Percentiles rank a stretch among this genome's conserved stretches.
phyloP scores from a whole-genome alignment of 2,797 vertebrate species.

The Odontamblyopus rebecca region DNA sequence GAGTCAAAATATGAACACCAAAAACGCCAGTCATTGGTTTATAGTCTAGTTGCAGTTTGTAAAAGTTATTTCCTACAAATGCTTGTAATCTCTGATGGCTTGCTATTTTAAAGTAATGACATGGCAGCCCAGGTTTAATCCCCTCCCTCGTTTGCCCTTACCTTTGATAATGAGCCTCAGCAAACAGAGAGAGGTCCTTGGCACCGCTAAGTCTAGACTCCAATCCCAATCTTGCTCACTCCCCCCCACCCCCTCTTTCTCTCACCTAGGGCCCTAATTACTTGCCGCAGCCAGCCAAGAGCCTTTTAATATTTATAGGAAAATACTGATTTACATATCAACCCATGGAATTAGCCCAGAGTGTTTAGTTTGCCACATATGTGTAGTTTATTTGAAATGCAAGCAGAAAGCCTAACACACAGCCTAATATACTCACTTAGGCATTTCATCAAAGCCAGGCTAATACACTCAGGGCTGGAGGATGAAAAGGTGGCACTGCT shows the following conservation, averaged over 20 bases:
- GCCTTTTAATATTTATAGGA: slow-evolving; percentile 72
- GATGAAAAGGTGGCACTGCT: slow-evolving; percentile 67
- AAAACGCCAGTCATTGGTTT: too few relatives aligned
- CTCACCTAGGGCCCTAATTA: slow-evolving; percentile 62
- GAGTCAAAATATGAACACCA: too few relatives aligned
- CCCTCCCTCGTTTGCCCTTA: slow-evolving; percentile 30
- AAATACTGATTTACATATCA: slow-evolving; percentile 61
- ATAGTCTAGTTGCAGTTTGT: background rate
- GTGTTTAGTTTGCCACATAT: slow-evolving; percentile 72
- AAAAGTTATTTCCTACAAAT: background rate
- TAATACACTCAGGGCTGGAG: slow-evolving; percentile 57
- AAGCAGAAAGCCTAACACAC: slow-evolving; percentile 52
- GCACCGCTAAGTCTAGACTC: slow-evolving; percentile 78
- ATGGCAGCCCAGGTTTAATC: slow-evolving; percentile 16
- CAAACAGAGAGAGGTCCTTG: slow-evolving; percentile 57
- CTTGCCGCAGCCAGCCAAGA: slow-evolving; percentile 50
- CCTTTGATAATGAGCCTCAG: slow-evolving; percentile 56
- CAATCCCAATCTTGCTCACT: slow-evolving; percentile 22
- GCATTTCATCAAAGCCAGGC: slow-evolving; percentile 67
- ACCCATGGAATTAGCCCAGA: slow-evolving; percentile 50
- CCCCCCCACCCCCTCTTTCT: slow-evolving; percentile 17
- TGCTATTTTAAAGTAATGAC: slow-evolving; percentile 1
- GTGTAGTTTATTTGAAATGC: slow-evolving; percentile 72
- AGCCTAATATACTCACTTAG: slow-evolving; percentile 61
- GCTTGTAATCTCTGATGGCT: background rate